Percentiles rank a stretch among this genome's conserved stretches.
These are phyloP conservation scores for Telmatochromis sp. DNA, from an alignment of 2,113 vertebrate genomes.

Conservation along the genomic window DNA sequence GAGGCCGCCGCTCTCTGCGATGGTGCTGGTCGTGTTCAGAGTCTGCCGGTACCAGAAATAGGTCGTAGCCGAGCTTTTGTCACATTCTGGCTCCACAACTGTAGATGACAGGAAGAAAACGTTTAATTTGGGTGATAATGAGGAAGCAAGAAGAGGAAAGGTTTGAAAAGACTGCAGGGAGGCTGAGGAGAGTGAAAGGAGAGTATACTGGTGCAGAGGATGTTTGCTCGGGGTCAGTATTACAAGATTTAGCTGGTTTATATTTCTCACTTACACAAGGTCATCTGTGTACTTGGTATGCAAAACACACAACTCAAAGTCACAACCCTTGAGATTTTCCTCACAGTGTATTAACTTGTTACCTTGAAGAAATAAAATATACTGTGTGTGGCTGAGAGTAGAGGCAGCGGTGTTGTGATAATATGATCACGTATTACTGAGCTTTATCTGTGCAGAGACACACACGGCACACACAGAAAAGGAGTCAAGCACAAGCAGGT, in stretches of 20 bases:
- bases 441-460: neutral
- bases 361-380: neutral
- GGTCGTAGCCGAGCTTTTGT: conserved; percentile 95
- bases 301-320: neutral
- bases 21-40: conserved; percentile 91
- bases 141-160: neutral
- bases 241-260: neutral
- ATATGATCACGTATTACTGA: neutral
- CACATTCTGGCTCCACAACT: conserved; percentile 93
- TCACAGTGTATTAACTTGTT: neutral
- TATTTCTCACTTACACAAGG: conserved; percentile 23
- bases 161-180: neutral
- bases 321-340: neutral
- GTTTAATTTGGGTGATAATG: neutral
- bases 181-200: neutral
- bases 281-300: conserved; percentile 12
- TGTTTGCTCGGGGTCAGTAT: conserved; percentile 20
- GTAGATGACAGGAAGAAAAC: neutral
- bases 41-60: conserved; percentile 98
- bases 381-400: neutral
- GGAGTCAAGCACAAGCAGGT: neutral
- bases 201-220: neutral
- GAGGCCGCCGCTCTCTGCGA: conserved; percentile 88
- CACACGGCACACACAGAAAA: neutral
- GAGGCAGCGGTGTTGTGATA: neutral